Evolutionary conservation across 2,113 vertebrate genomes (phyloP).

Genomic region (Hymenochirus boettgeri): DNA sequence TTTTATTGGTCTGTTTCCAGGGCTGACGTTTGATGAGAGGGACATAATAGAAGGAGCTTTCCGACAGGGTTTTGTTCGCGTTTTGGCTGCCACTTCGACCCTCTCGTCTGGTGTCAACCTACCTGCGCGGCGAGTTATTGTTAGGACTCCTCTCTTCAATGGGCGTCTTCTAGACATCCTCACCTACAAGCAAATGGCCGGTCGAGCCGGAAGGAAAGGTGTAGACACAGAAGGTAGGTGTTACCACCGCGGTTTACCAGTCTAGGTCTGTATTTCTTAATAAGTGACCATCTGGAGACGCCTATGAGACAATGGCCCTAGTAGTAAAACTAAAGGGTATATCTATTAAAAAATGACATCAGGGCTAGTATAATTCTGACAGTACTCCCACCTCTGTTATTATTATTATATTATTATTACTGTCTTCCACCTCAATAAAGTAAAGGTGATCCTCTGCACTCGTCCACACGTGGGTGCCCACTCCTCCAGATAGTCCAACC

Average conservation of each 20-base stretch:
- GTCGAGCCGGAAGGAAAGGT: constrained; percentile 91
- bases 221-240: constrained; percentile 80
- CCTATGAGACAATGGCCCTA: too few relatives aligned
- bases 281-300: too few relatives aligned
- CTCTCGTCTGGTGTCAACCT: constrained; percentile 95
- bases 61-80: constrained; percentile 75
- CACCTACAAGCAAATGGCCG: constrained; percentile 95
- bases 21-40: constrained; percentile 92
- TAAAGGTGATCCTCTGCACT: too few relatives aligned
- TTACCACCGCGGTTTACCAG: neutral
- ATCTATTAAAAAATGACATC: too few relatives aligned
- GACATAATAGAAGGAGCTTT: constrained; percentile 90
- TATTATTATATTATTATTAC: too few relatives aligned
- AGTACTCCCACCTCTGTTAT: too few relatives aligned
- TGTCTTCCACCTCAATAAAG: too few relatives aligned
- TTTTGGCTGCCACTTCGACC: constrained; percentile 88
- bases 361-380: too few relatives aligned
- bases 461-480: too few relatives aligned
- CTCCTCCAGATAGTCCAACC: too few relatives aligned
- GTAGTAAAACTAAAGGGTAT: too few relatives aligned
- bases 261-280: too few relatives aligned
- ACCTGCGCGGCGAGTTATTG: constrained; percentile 90
- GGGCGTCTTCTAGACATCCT: constrained; percentile 80
- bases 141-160: constrained; percentile 84
- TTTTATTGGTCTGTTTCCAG: constrained; percentile 52